Base-by-base conservation (phyloP, 30 jellyfish, hydroid and myxozoan species). In the Turritopsis rubra region DNA sequence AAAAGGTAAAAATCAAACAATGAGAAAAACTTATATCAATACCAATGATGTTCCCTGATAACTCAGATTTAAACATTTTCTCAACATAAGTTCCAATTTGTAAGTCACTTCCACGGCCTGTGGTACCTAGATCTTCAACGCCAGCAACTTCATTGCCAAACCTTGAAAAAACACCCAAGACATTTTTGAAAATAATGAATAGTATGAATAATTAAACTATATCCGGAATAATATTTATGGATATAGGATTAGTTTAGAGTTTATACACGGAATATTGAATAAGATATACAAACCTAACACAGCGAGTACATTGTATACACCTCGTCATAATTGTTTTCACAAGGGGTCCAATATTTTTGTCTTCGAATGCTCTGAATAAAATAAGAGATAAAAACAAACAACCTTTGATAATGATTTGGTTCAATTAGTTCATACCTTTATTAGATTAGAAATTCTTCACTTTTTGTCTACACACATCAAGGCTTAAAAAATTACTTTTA, bases 81-180 rank as follows among this genome's bases (percentile, higher is more conserved):
- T 95, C 97, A 75, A 95, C 96, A 81, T 95, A 95, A n/a, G 99
- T 95, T 8, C 99, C 99, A 71, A 95, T 96, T 88, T 95, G 99
- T 98, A 95, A 88, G 71, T 90, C 98, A 22, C 97, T 93, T 0
- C 99, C 99, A 53, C 99, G 93, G 1, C 99, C 99, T 27, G 99
- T 95, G 31, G 99, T 90, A 8, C 99, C 99, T 52, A 95, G 90
- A 60, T 87, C 95, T 70, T 89, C 97, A 53, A 95, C 96, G 29
- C 99, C 99, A n/a, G 98, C 99, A 28, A 95, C 72, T 83, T 95
- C 99, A 71, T 95, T 91, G 8, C 95, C 97, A 88, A 95, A 95
- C 74, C 99, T 91, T 28, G 1, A 16, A 72, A 85, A 22, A n/a
- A n/a, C n/a, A n/a, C n/a, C n/a, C 18, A 1, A 41, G 1, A 41